Evolutionary conservation across 2,888 invertebrate species (phyloP).

Genomic region (Dynastes hyllus): DNA sequence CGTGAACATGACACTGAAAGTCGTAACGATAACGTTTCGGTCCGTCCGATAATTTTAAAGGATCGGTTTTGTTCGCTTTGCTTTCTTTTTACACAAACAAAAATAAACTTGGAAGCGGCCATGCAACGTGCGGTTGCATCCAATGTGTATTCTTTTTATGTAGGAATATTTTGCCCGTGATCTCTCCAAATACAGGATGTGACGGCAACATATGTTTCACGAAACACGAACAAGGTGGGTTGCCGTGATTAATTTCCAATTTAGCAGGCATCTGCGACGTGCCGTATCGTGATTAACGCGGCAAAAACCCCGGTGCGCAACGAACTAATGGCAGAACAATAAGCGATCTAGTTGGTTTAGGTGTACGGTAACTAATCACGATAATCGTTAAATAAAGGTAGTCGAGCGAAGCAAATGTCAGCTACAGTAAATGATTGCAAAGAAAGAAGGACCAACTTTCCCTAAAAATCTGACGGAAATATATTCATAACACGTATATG

Average conservation of each 20-base stretch:
- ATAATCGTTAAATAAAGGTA: background rate
- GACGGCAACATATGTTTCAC: conserved; percentile 30
- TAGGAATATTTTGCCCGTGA: background rate
- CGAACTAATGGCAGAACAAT: conserved; percentile 26
- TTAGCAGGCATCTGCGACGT: conserved; percentile 41
- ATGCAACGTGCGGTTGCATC: background rate
- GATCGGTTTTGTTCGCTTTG: background rate
- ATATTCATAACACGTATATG: too few relatives aligned
- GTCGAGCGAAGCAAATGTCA: too few relatives aligned
- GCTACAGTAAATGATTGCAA: too few relatives aligned
- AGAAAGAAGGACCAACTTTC: too few relatives aligned
- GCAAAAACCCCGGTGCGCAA: conserved; percentile 11
- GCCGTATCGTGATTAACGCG: conserved; percentile 19
- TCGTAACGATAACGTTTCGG: too few relatives aligned
- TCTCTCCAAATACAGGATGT: background rate
- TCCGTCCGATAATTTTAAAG: conserved; percentile 22
- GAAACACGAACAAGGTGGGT: conserved; percentile 38
- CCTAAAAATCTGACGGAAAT: too few relatives aligned
- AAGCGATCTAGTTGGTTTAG: conserved; percentile 3
- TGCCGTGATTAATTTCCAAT: conserved; percentile 43
- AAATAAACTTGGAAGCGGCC: background rate
- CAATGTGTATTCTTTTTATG: background rate
- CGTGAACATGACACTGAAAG: background rate
- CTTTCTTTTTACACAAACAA: conserved; percentile 1
- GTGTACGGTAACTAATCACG: background rate